Conservation (phyloP, 92 coral and sea anemone genomes). For the Heteractis magnifica region DNA sequence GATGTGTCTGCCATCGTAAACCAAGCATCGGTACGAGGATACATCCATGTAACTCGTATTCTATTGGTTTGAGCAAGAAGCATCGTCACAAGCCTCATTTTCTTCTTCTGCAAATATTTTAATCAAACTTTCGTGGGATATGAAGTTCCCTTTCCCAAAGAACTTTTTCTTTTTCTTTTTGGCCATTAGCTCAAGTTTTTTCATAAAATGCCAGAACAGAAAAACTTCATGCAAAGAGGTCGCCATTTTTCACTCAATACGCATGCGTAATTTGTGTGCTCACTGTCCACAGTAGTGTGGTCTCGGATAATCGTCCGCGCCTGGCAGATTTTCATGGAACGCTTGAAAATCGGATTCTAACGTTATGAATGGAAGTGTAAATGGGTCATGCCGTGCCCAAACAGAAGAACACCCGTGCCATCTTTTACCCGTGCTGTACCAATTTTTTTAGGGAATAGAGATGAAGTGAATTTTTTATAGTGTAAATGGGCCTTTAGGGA, state of each 20-base stretch:
- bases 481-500: too few relatives aligned
- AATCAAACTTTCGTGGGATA: not conserved
- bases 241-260: not conserved
- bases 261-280: not conserved
- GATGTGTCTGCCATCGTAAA: constrained; percentile 42
- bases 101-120: not conserved
- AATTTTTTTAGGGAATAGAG: too few relatives aligned
- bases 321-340: not conserved
- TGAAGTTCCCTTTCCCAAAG: not conserved
- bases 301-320: not conserved
- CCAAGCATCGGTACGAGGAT: constrained; percentile 1
- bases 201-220: not conserved
- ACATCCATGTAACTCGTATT: constrained; percentile 1
- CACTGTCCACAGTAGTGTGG: not conserved
- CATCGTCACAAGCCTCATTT: not conserved
- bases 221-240: not conserved
- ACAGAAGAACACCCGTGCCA: not conserved
- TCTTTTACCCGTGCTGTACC: not conserved
- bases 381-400: too few relatives aligned
- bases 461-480: too few relatives aligned
- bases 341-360: not conserved
- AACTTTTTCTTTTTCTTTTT: not conserved
- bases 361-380: not conserved
- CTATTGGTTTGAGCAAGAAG: not conserved
- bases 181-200: not conserved